A percentile compares a stretch with the other conserved stretches of the same genome.
phyloP scores from a whole-genome alignment of 2,113 vertebrate species.

The Plecturocebus donacophilus region DNA sequence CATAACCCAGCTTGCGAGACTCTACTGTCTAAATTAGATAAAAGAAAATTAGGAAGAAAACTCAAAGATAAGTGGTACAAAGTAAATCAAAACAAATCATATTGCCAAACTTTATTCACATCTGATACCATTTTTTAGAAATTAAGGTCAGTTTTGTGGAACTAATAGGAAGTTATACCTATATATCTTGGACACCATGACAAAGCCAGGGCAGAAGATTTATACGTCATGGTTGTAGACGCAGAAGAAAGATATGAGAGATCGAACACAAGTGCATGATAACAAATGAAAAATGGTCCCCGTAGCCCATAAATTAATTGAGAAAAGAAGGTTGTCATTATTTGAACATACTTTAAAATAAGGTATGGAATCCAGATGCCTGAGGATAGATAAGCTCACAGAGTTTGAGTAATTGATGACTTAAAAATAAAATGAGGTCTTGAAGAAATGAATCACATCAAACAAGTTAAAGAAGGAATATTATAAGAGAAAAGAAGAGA shows the following conservation, averaged over 20 bases:
- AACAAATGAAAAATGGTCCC: slow-evolving; percentile 94
- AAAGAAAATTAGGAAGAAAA: slow-evolving; percentile 88
- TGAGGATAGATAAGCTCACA: slow-evolving; percentile 90
- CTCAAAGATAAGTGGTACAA: slow-evolving; percentile 88
- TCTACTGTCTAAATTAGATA: slow-evolving; percentile 87
- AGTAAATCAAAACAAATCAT: slow-evolving; percentile 92
- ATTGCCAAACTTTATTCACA: slow-evolving; percentile 90
- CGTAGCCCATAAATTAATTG: slow-evolving; percentile 93
- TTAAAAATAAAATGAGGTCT: slow-evolving; percentile 94
- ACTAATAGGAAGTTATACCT: slow-evolving; percentile 90
- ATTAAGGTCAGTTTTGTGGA: slow-evolving; percentile 92
- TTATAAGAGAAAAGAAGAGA: slow-evolving; percentile 81
- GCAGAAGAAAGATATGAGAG: slow-evolving; percentile 92
- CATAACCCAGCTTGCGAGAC: slow-evolving; percentile 79
- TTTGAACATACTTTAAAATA: slow-evolving; percentile 92
- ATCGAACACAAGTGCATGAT: slow-evolving; percentile 95
- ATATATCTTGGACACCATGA: slow-evolving; percentile 91
- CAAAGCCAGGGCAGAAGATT: slow-evolving; percentile 92
- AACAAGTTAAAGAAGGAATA: slow-evolving; percentile 89
- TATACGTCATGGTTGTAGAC: slow-evolving; percentile 93
- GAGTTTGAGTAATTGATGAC: slow-evolving; percentile 96
- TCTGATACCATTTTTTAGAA: slow-evolving; percentile 93
- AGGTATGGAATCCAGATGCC: slow-evolving; percentile 95
- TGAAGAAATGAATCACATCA: slow-evolving; percentile 88
- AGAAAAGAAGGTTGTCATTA: slow-evolving; percentile 96